Base-by-base conservation (phyloP, 2,113 vertebrate genomes). In the Aythya baeri region DNA sequence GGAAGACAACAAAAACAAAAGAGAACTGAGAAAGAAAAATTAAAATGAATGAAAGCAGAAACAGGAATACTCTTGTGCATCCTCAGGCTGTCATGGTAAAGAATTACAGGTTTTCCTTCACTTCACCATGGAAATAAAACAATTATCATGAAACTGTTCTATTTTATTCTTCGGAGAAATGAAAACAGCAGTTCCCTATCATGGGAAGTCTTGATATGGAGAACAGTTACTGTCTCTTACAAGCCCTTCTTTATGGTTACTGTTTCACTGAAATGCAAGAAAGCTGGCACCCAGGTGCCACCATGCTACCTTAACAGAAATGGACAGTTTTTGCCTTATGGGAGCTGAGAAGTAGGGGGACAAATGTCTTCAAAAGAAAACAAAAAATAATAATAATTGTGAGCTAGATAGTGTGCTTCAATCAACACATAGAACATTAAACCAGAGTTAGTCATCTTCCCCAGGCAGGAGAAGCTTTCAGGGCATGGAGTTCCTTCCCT, bases 61-160 rank as follows among this genome's bases (percentile, higher is more conserved):
- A 71, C n/a, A 75, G 31, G 58, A 89, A 70, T 89, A 9, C 5
- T 85, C 34, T 23, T 32, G 26, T 49, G 20, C 65, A 57, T 77
- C 50, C 52, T 83, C 41, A 71, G 32, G 41, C 52, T 94, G 89
- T 77, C 84, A 65, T 81, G 61, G 44, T 86, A 77, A 85, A 86
- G 67, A 91, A 75, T 91, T 87, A 72, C 59, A 83, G 36, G 23
- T 81, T 80, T 94, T 93, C 55, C 54, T 84, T 86, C 32, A 41
- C 91, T 96, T 96, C 91, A 92, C 94, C 88, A 91, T 87, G 76
- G 92, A 93, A 93, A 93, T 88, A 91, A 96, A 96, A 61, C 72
- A 91, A 91, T 96, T 96, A 95, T 63, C 82, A 83, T 38, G 50
- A 85, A 91, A 59, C 59, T 74, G 31, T 93, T 86, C 32, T 93